Percentiles rank a stretch among this genome's conserved stretches.
Evolutionary conservation across 37 sponge, comb jelly and placozoan genomes (phyloP).

Genomic region (Halichondria panicea): DNA sequence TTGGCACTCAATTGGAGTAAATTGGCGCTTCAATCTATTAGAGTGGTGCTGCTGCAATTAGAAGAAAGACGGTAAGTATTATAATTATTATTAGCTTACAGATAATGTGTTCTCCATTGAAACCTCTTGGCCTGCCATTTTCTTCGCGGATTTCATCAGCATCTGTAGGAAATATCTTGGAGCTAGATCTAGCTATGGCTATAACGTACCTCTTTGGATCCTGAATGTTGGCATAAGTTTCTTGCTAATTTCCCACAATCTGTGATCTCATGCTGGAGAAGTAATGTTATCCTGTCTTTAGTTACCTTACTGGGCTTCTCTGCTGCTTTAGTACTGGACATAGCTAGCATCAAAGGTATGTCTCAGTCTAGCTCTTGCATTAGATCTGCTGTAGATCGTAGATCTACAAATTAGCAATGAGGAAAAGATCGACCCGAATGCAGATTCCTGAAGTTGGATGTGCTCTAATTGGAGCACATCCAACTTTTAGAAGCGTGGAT

Average conservation of each 20-base stretch:
- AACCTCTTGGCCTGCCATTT: constrained; percentile 42
- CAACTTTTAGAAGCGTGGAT: too few relatives aligned
- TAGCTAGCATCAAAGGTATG: not conserved
- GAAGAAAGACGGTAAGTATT: too few relatives aligned
- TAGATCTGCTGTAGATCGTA: too few relatives aligned
- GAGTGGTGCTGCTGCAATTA: too few relatives aligned
- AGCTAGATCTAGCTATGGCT: not conserved
- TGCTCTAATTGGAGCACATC: too few relatives aligned
- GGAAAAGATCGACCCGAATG: too few relatives aligned
- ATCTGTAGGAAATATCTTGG: constrained; percentile 15
- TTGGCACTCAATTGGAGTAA: too few relatives aligned
- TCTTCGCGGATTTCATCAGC: constrained; percentile 42
- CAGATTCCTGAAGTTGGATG: too few relatives aligned
- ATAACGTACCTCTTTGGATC: constrained; percentile 34
- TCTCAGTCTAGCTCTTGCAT: too few relatives aligned
- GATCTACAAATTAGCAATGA: too few relatives aligned
- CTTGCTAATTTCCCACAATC: constrained; percentile 41
- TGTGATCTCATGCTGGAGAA: constrained; percentile 26
- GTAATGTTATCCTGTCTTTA: constrained; percentile 15
- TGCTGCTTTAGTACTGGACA: not conserved
- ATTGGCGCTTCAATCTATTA: too few relatives aligned
- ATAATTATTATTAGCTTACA: constrained; percentile 10
- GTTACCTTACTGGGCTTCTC: constrained; percentile 43
- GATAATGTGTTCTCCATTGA: constrained; percentile 51
- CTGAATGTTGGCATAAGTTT: constrained; percentile 34